Evolutionary conservation across 2,113 vertebrate species (phyloP), one percentile per base, ranked within the genome.

Genomic region (Pteronura brasiliensis): DNA sequence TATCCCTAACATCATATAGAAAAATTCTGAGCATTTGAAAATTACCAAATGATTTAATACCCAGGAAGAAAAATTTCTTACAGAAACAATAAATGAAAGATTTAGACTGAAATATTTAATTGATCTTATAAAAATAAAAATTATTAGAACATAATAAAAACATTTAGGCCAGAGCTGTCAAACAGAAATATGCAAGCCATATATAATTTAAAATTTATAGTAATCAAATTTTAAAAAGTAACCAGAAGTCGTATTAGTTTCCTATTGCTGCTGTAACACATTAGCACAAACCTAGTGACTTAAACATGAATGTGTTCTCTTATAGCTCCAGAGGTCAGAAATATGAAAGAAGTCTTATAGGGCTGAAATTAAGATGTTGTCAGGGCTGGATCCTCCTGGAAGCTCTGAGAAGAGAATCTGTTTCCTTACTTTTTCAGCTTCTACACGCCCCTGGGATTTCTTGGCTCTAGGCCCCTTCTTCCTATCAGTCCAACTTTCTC

Each of bases 41-140:
- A 65, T 34, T 10, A 52, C 20, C 25, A 49, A 72, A 1, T 72
- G 18, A 52, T 72, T 63, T 72, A 81, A 82, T 63, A 52, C 34
- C n/a, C 61, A 42, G 39, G 42, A 55, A 74, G 65, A 65, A 95
- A 55, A 84, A 63, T 34, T 44, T 63, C 27, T 12, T 49, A 57
- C 67, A 44, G 6, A 77, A 77, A 84, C 8, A 55, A 42, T 83
- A 94, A 74, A 42, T 36, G 5, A 71, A 84, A 84, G 69, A 36
- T 67, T 95, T 90, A n/a, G 27, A 89, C n/a, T 95, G 77, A 77
- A 90, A 74, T 67, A 61, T 44, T 63, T 89, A 63, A 82, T 74
- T 18, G 49, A 61, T 15, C 29, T 94, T 84, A 57, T 36, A 57
- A 88, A 69, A 87, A 77, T 77, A 42, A 76, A 76, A 76, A 77